Evolutionary conservation across 1,140 invertebrate genomes (phyloP).

Genomic region (Tribolium madens): DNA sequence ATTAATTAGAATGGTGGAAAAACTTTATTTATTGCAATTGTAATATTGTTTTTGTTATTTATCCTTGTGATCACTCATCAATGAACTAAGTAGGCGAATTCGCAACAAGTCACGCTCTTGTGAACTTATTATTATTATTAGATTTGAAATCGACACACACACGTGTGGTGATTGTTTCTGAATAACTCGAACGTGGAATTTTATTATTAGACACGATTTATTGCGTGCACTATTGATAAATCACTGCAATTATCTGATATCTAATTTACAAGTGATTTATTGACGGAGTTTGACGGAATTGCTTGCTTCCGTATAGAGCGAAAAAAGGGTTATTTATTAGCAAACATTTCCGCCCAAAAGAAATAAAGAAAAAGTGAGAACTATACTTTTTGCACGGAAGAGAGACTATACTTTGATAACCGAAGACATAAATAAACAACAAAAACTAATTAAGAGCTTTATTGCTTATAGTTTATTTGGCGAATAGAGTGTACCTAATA

Average conservation of each 20-base stretch:
- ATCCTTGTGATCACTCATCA: slow-evolving; percentile 38
- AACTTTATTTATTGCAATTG: slow-evolving; percentile 8
- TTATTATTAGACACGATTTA: background rate
- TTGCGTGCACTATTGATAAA: slow-evolving; percentile 15
- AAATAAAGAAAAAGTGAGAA: too few species aligned
- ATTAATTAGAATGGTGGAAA: slow-evolving; percentile 5
- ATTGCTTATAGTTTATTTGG: too few species aligned
- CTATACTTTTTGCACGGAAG: too few species aligned
- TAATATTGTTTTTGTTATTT: slow-evolving; percentile 4
- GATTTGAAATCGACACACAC: background rate
- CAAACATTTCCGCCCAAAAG: too few species aligned
- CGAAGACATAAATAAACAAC: too few species aligned
- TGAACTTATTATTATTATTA: background rate
- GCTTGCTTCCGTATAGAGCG: background rate
- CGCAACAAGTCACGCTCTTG: background rate
- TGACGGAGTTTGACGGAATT: background rate
- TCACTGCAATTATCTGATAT: slow-evolving; percentile 1
- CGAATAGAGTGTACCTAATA: too few species aligned
- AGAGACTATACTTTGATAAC: too few species aligned
- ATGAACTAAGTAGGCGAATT: background rate
- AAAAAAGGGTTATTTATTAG: too few species aligned
- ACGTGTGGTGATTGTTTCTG: background rate
- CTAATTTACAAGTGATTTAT: slow-evolving; percentile 4
- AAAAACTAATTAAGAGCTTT: too few species aligned
- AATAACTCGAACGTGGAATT: background rate